phyloP scores from a whole-genome alignment of 1,140 invertebrate genomes.

The Drosophila takahashii region DNA sequence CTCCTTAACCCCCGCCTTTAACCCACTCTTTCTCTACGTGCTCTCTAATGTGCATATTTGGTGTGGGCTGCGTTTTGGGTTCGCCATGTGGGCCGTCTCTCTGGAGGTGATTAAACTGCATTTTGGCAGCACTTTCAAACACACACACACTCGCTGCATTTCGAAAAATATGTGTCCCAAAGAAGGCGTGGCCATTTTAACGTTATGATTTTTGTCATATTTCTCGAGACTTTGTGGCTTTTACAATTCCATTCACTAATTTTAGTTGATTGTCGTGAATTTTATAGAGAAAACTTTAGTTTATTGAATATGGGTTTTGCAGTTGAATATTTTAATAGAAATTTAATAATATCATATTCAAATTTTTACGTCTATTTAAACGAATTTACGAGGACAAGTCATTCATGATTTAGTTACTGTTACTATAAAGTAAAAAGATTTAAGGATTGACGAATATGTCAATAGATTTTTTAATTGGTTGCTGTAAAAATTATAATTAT shows the following conservation, averaged over 20 bases:
- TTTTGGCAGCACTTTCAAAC: conserved; percentile 63
- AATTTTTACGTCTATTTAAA: too few species aligned
- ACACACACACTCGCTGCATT: neutral
- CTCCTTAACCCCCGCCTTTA: conserved; percentile 2
- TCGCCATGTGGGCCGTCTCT: conserved; percentile 60
- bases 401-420: too few species aligned
- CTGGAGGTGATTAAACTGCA: conserved; percentile 76
- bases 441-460: too few species aligned
- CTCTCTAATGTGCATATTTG: conserved; percentile 62
- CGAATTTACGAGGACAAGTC: too few species aligned
- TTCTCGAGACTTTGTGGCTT: conserved; percentile 18
- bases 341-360: too few species aligned
- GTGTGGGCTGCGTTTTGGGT: conserved; percentile 57
- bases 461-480: too few species aligned
- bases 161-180: conserved; percentile 24
- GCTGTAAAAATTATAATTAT: too few species aligned
- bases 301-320: neutral
- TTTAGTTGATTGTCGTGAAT: conserved; percentile 8
- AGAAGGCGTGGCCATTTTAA: conserved; percentile 29
- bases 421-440: too few species aligned
- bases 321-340: neutral
- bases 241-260: conserved; percentile 47
- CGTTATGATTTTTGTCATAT: conserved; percentile 41
- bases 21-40: conserved; percentile 29
- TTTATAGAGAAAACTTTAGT: neutral